Evolutionary conservation across 2,888 invertebrate species (phyloP).

Genomic region (Teleogryllus oceanicus): DNA sequence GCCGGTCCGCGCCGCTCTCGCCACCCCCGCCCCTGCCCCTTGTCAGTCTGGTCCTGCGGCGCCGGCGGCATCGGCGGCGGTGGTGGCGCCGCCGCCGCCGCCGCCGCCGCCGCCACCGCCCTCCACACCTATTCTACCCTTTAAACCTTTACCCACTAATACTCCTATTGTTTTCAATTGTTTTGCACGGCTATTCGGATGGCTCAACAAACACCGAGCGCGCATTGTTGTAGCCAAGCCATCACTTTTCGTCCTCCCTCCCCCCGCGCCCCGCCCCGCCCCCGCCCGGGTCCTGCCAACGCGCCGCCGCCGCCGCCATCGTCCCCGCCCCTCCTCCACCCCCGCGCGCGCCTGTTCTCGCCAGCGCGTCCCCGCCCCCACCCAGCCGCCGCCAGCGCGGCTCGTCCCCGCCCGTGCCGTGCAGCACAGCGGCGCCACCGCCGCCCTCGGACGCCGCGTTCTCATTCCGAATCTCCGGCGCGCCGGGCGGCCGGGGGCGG

Average conservation of each 20-base stretch:
- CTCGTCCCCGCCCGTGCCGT: background rate
- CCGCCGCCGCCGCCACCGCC: background rate
- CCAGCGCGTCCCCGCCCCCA: background rate
- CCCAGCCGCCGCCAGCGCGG: background rate
- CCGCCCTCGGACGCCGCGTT: background rate
- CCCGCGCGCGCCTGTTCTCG: background rate
- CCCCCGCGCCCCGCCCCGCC: background rate
- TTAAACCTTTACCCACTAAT: conserved; percentile 18
- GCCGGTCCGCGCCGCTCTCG: background rate
- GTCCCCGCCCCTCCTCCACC: background rate
- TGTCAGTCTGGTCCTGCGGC: conserved; percentile 8
- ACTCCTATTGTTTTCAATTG: conserved; percentile 18
- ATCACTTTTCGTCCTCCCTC: conserved; percentile 8
- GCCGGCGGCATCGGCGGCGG: background rate
- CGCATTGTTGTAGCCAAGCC: conserved; percentile 9
- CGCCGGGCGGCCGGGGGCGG: background rate
- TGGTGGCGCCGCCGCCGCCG: background rate
- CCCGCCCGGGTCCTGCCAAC: background rate
- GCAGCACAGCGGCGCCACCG: background rate
- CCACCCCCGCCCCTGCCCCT: background rate
- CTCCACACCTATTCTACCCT: conserved; percentile 2
- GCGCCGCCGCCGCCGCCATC: background rate
- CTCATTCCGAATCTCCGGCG: background rate
- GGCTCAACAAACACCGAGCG: conserved; percentile 10
- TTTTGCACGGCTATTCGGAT: conserved; percentile 10